Conservation (phyloP, 2,888 invertebrate genomes). For the Dasypogon diadema region DNA sequence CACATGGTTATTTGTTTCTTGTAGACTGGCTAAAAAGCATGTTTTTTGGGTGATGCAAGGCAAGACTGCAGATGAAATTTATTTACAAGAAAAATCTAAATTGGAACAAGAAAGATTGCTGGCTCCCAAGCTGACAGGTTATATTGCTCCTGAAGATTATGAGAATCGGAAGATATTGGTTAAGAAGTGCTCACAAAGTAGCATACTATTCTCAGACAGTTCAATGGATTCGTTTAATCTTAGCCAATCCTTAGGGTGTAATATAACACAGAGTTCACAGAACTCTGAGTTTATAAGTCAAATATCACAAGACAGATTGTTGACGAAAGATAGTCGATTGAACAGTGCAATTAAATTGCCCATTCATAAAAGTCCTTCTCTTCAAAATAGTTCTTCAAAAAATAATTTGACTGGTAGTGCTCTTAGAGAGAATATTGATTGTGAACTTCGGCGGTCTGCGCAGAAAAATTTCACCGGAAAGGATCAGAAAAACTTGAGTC, state of each 20-base stretch:
- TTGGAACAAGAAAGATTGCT: slow-evolving; percentile 61
- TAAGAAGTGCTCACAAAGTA: slow-evolving; percentile 3
- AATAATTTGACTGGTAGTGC: slow-evolving; percentile 64
- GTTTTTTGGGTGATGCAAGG: slow-evolving; percentile 76
- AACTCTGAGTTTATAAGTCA: slow-evolving; percentile 31
- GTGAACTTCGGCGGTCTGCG: slow-evolving; percentile 63
- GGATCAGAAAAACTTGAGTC: slow-evolving; percentile 66
- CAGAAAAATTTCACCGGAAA: slow-evolving; percentile 67
- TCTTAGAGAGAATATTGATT: slow-evolving; percentile 65
- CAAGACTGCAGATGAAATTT: slow-evolving; percentile 75
- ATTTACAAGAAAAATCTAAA: slow-evolving; percentile 63
- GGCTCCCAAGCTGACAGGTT: slow-evolving; percentile 62
- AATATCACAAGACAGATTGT: slow-evolving; percentile 28
- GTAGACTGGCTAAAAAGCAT: slow-evolving; percentile 75
- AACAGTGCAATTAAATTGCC: slow-evolving; percentile 52
- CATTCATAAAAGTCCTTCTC: slow-evolving; percentile 60
- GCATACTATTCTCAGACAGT: slow-evolving; percentile 61
- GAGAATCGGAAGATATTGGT: slow-evolving; percentile 60
- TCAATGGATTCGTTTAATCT: slow-evolving; percentile 62
- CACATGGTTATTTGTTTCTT: too few relatives aligned
- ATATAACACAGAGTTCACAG: slow-evolving; percentile 22
- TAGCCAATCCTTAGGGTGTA: slow-evolving; percentile 59
- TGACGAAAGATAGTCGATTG: not conserved
- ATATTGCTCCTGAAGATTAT: slow-evolving; percentile 66
- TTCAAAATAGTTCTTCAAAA: slow-evolving; percentile 67